Conservation (phyloP, 2,797 vertebrate genomes). For the Bryconaethiops microstoma region DNA sequence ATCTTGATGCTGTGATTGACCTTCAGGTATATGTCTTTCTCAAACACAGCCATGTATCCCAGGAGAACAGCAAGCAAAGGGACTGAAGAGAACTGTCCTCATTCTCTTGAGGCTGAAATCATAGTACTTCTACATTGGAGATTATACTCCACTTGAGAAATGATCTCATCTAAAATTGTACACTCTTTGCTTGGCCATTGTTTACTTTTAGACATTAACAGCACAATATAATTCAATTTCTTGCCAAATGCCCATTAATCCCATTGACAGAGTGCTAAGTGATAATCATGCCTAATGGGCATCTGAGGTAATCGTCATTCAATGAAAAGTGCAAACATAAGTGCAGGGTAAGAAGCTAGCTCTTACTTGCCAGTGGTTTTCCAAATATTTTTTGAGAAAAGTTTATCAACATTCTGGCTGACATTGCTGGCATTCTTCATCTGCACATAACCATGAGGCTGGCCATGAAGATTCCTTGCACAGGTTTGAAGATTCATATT, state of each 20-base stretch:
- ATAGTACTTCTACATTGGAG: conserved; percentile 30
- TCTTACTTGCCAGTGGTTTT: conserved; percentile 61
- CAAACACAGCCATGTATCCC: neutral
- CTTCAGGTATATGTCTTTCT: conserved; percentile 56
- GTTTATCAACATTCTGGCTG: conserved; percentile 60
- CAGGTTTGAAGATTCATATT: neutral
- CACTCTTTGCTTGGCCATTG: conserved; percentile 1
- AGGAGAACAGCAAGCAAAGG: neutral
- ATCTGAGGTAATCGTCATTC: conserved; percentile 62
- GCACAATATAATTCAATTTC: conserved; percentile 40
- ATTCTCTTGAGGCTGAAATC: neutral
- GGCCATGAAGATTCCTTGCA: neutral
- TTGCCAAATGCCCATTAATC: conserved; percentile 55
- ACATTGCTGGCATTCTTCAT: conserved; percentile 1
- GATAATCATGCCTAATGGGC: conserved; percentile 57
- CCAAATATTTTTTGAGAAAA: conserved; percentile 61
- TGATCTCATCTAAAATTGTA: conserved; percentile 1
- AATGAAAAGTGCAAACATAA: conserved; percentile 63
- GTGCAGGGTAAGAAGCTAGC: conserved; percentile 48
- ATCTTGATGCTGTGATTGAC: conserved; percentile 64
- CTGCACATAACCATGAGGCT: neutral
- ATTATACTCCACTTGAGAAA: conserved; percentile 19
- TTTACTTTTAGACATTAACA: conserved; percentile 20
- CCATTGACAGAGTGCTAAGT: conserved; percentile 60
- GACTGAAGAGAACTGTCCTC: neutral